Evolutionary conservation across 2,888 invertebrate genomes (phyloP).

Genomic region (Drosophila pseudotakahashii): DNA sequence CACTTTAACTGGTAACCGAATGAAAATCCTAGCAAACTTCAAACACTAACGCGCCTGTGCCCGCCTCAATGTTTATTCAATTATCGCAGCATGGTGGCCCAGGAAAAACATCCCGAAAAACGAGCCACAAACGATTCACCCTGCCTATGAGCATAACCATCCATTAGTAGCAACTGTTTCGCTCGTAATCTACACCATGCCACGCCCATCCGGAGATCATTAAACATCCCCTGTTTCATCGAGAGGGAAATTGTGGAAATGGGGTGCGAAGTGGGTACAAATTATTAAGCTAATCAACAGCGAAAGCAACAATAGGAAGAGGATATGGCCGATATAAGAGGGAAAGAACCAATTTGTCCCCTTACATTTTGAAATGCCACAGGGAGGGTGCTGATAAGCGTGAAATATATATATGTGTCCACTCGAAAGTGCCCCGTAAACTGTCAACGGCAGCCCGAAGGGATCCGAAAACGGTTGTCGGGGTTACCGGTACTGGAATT

Average conservation of each 20-base stretch:
- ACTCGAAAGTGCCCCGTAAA: constrained; percentile 51
- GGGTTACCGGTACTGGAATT: constrained; percentile 35
- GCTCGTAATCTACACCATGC: constrained; percentile 73
- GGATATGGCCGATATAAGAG: constrained; percentile 35
- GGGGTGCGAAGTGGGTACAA: constrained; percentile 67
- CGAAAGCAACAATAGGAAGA: constrained; percentile 51
- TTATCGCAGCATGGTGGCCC: constrained; percentile 76
- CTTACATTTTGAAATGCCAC: constrained; percentile 1
- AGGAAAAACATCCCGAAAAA: neutral
- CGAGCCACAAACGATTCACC: constrained; percentile 12
- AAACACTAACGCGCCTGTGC: constrained; percentile 59
- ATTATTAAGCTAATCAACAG: constrained; percentile 78
- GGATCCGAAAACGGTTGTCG: constrained; percentile 23
- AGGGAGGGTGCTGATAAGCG: constrained; percentile 73
- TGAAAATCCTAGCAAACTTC: constrained; percentile 58
- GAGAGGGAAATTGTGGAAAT: constrained; percentile 29
- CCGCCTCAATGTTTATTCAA: constrained; percentile 71
- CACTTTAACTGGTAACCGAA: constrained; percentile 25
- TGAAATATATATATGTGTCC: constrained; percentile 41
- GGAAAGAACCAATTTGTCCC: constrained; percentile 59
- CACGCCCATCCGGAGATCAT: constrained; percentile 59
- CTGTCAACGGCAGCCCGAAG: constrained; percentile 69
- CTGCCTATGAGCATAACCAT: constrained; percentile 22
- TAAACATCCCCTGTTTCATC: constrained; percentile 49
- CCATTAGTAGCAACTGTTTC: constrained; percentile 74